phyloP scores from a whole-genome alignment of 2,888 invertebrate genomes.

The Hetaerina titia region DNA sequence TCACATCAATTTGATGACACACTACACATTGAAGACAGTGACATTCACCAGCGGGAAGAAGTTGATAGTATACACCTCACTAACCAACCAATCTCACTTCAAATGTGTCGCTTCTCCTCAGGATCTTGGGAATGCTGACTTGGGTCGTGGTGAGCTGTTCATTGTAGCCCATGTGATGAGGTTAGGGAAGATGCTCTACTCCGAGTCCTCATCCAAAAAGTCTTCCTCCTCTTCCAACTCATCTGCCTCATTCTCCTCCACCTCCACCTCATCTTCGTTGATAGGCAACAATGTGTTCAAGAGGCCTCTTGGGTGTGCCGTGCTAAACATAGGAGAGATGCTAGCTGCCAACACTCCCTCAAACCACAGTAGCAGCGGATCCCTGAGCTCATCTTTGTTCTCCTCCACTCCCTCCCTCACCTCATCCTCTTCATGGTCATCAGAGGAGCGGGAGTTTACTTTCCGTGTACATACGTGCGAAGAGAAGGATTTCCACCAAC shows the following conservation, averaged over 20 bases:
- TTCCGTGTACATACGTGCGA: slow-evolving; percentile 91
- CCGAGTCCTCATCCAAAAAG: slow-evolving; percentile 80
- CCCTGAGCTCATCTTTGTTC: slow-evolving; percentile 69
- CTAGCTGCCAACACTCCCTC: slow-evolving; percentile 40
- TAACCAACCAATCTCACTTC: too few relatives aligned
- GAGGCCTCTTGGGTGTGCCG: slow-evolving; percentile 93
- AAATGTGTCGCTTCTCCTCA: slow-evolving; percentile 75
- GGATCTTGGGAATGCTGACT: slow-evolving; percentile 91
- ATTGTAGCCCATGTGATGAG: slow-evolving; percentile 94
- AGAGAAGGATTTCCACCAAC: slow-evolving; percentile 92
- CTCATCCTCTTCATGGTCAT: slow-evolving; percentile 79
- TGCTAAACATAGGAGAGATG: slow-evolving; percentile 84
- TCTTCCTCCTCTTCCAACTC: slow-evolving; percentile 78
- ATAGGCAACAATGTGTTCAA: slow-evolving; percentile 73
- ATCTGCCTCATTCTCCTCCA: slow-evolving; percentile 69
- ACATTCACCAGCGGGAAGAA: too few relatives aligned
- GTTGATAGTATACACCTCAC: too few relatives aligned
- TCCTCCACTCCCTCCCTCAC: slow-evolving; percentile 74
- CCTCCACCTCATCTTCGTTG: slow-evolving; percentile 68
- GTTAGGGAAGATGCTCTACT: slow-evolving; percentile 90
- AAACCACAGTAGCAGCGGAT: slow-evolving; percentile 26
- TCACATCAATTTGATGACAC: too few relatives aligned
- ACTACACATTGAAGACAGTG: too few relatives aligned
- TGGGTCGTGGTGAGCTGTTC: slow-evolving; percentile 88
- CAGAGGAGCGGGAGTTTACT: slow-evolving; percentile 83